phyloP scores from a whole-genome alignment of 2,888 invertebrate species.

The Periphyllus acericola region DNA sequence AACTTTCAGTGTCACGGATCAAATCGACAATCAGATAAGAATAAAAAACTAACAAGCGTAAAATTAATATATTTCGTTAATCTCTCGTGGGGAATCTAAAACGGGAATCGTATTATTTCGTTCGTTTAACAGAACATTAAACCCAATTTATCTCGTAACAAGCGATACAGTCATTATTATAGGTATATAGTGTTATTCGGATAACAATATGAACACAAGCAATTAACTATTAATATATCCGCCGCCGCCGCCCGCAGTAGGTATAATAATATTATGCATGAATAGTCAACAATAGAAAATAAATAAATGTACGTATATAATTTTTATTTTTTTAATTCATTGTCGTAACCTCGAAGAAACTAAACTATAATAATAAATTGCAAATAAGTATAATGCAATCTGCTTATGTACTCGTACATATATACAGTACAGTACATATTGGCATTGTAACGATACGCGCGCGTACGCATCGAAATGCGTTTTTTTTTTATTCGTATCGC shows the following conservation, averaged over 20 bases:
- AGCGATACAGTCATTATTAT: background rate
- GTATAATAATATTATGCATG: background rate
- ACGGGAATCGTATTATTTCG: conserved; percentile 28
- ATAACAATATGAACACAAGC: background rate
- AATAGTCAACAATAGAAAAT: conserved; percentile 47
- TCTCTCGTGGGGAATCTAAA: conserved; percentile 28
- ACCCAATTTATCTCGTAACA: conserved; percentile 45
- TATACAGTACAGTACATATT: background rate
- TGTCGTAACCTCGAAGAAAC: conserved; percentile 17
- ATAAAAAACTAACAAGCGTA: conserved; percentile 53
- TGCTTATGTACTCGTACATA: background rate
- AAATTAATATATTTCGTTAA: conserved; percentile 49
- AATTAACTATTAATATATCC: conserved; percentile 48
- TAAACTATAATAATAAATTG: conserved; percentile 2
- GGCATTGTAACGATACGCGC: background rate
- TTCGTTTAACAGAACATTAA: conserved; percentile 41
- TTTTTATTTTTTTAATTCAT: conserved; percentile 31
- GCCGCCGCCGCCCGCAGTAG: background rate
- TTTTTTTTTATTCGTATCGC: background rate
- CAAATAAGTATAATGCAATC: background rate
- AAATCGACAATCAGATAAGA: conserved; percentile 45
- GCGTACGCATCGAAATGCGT: background rate
- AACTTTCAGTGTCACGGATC: background rate
- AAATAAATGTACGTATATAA: background rate
- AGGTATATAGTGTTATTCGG: background rate